These are phyloP conservation scores for Calyptommatus sinebrachiatus DNA, from an alignment of 2,113 vertebrate genomes.

Conservation along the genomic window DNA sequence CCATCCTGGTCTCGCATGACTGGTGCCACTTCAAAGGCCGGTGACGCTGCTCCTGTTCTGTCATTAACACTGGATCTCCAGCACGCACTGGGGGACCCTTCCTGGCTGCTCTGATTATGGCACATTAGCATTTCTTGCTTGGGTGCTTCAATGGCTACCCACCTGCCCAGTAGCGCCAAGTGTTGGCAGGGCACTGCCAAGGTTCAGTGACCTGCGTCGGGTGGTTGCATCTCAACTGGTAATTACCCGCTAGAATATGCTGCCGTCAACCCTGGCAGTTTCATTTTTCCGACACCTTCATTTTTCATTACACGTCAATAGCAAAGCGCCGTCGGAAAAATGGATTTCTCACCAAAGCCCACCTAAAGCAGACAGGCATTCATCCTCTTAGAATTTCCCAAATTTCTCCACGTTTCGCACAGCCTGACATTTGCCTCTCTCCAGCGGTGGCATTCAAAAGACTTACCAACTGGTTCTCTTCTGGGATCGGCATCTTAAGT, in stretches of 20 bases:
- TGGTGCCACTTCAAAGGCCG: background rate
- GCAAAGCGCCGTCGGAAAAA: background rate
- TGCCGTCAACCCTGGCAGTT: no score
- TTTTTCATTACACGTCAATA: background rate
- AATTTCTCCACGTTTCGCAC: no score
- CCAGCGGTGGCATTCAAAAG: no score
- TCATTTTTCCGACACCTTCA: background rate
- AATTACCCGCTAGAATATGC: background rate
- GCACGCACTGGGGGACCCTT: background rate
- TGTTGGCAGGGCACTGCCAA: background rate
- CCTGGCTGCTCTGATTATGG: background rate
- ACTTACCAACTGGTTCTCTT: no score
- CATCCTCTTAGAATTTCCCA: no score
- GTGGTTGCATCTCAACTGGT: background rate
- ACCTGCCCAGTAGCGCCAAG: background rate
- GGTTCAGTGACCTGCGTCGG: background rate
- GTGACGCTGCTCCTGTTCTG: background rate
- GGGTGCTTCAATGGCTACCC: background rate
- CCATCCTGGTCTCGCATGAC: background rate
- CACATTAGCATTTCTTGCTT: constrained; percentile 16
- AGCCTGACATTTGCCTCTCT: no score
- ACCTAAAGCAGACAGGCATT: background rate
- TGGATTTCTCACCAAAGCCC: no score
- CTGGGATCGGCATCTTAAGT: no score
- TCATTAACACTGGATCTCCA: background rate